Evolutionary conservation across 2,888 invertebrate species (phyloP).

Genomic region (Alloplasta piceator): DNA sequence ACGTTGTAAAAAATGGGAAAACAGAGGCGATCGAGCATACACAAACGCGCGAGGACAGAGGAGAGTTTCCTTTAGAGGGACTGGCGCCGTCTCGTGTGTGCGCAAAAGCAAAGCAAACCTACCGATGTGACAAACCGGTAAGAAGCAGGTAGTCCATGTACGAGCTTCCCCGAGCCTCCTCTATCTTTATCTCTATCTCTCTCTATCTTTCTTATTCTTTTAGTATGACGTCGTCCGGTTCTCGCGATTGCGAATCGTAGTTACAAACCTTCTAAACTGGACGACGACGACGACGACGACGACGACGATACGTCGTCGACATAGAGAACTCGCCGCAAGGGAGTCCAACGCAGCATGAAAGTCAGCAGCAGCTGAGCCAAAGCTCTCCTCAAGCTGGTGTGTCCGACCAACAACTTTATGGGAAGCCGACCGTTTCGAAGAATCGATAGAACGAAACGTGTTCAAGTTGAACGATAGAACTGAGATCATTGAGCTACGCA

Average conservation of each 20-base stretch:
- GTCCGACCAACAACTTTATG: slow-evolving; percentile 31
- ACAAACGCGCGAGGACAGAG: slow-evolving; percentile 28
- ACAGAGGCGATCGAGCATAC: slow-evolving; percentile 25
- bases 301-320: slow-evolving; percentile 5
- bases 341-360: too few species aligned
- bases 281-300: neutral
- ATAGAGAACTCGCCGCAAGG: neutral
- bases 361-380: slow-evolving; percentile 16
- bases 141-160: slow-evolving; percentile 64
- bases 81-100: slow-evolving; percentile 62
- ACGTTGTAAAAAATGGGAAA: slow-evolving; percentile 1
- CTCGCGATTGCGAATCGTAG: slow-evolving; percentile 43
- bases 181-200: neutral
- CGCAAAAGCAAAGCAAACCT: slow-evolving; percentile 39
- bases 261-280: slow-evolving; percentile 57
- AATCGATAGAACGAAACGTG: slow-evolving; percentile 46
- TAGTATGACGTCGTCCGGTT: slow-evolving; percentile 58
- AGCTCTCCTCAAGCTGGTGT: slow-evolving; percentile 5
- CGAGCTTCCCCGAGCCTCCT: slow-evolving; percentile 56
- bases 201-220: neutral
- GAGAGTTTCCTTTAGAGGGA: slow-evolving; percentile 61
- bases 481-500: slow-evolving; percentile 6
- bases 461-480: slow-evolving; percentile 5
- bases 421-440: slow-evolving; percentile 48
- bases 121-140: slow-evolving; percentile 63